phyloP scores from a whole-genome alignment of 37 sponge, comb jelly and placozoan species.

The Hormiphora californensis region DNA sequence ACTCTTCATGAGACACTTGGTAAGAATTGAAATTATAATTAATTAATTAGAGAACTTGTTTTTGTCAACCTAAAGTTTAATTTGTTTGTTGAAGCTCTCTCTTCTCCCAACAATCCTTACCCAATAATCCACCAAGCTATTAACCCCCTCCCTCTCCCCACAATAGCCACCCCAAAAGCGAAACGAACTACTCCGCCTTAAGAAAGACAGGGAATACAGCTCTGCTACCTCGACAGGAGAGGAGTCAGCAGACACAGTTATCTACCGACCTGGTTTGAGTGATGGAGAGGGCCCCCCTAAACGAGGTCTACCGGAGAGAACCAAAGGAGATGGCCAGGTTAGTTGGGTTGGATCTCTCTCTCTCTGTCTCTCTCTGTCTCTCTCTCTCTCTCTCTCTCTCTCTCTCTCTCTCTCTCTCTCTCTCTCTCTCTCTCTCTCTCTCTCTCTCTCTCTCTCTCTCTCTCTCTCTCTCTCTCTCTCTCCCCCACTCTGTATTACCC shows the following conservation, averaged over 20 bases:
- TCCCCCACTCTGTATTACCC: too few relatives aligned
- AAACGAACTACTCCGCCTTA: slow-evolving; percentile 1
- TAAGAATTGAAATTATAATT: not conserved
- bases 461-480: too few relatives aligned
- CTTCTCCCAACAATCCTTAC: not conserved
- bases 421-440: slow-evolving; percentile 57
- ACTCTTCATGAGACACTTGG: slow-evolving; percentile 42
- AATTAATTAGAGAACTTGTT: not conserved
- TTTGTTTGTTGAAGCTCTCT: not conserved
- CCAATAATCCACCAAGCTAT: not conserved
- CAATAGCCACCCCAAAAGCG: slow-evolving; percentile 6
- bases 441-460: slow-evolving; percentile 18
- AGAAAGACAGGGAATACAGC: slow-evolving; percentile 35
- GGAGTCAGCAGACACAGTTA: slow-evolving; percentile 50
- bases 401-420: slow-evolving; percentile 56
- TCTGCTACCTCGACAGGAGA: slow-evolving; percentile 47
- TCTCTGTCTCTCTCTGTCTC: slow-evolving; percentile 55
- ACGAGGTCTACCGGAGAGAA: slow-evolving; percentile 25
- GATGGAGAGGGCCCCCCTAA: slow-evolving; percentile 49
- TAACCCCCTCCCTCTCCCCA: not conserved
- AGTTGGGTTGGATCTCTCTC: not conserved
- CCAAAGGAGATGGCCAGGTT: slow-evolving; percentile 50
- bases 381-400: slow-evolving; percentile 59
- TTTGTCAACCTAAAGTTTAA: too few relatives aligned
- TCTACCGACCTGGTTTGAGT: slow-evolving; percentile 50